Evolutionary conservation across 2,888 invertebrate genomes (phyloP).

Genomic region (Galeruca laticollis): DNA sequence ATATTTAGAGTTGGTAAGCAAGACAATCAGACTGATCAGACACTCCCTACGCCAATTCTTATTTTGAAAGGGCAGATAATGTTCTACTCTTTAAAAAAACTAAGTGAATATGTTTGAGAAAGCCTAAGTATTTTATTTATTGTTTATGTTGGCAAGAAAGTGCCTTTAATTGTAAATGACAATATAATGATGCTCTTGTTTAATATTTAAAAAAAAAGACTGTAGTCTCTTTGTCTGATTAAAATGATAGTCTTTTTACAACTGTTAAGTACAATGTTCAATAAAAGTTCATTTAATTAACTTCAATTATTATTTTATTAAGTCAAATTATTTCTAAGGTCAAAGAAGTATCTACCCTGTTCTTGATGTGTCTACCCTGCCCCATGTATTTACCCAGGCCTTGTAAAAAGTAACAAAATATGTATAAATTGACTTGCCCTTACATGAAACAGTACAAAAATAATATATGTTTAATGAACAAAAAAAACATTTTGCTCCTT

Average conservation of each 20-base stretch:
- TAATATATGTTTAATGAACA: conserved; percentile 12
- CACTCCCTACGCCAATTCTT: too few relatives aligned
- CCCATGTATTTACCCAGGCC: too few relatives aligned
- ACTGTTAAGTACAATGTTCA: conserved; percentile 1
- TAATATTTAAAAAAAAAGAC: background rate
- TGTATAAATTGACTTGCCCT: conserved; percentile 12
- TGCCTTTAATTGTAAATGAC: too few relatives aligned
- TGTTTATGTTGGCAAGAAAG: too few relatives aligned
- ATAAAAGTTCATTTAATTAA: conserved; percentile 1
- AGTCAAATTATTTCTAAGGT: too few relatives aligned
- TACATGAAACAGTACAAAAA: conserved; percentile 1
- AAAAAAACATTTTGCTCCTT: background rate
- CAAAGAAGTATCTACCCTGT: conserved; percentile 5
- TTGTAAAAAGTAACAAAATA: conserved; percentile 12
- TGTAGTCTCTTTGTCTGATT: conserved; percentile 4
- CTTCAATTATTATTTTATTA: background rate
- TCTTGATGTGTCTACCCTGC: conserved; percentile 14
- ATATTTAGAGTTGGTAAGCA: too few relatives aligned
- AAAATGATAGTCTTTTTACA: conserved; percentile 10
- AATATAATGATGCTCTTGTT: conserved; percentile 1
- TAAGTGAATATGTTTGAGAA: conserved; percentile 6
- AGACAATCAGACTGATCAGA: too few relatives aligned
- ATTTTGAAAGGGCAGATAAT: background rate
- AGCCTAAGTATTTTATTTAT: conserved; percentile 12
- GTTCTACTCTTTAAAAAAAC: conserved; percentile 6